Evolutionary conservation across 2,888 invertebrate genomes (phyloP), one percentile per base, ranked within the genome.

Genomic region (Cremastinae sp.): DNA sequence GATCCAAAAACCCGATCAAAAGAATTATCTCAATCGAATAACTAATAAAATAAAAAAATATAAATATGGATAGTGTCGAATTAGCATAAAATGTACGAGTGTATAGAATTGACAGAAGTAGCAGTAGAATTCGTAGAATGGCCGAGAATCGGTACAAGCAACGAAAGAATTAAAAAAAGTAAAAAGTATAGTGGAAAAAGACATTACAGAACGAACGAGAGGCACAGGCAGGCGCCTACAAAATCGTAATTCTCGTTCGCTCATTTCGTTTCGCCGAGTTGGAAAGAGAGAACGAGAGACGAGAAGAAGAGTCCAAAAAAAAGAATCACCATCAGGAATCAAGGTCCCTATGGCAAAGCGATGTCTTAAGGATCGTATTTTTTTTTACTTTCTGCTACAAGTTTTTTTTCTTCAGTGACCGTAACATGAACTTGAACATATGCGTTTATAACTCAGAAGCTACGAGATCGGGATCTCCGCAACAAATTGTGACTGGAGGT

Each of bases 381-480:
- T 61, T 61, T 51, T 16, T 75, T 59, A 77, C 62, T 80, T 35
- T 45, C 37, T 59, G 7, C 64, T n/a, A 18, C 43, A 12, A 39
- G 20, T 62, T 20, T 53, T 53, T 56, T n/a, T 18, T 56, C 14
- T 45, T 16, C 49, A 73, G 55, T 70, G 69, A 66, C 72, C 58
- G 69, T 64, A 76, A 80, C 78, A 80, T 64, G 80, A 74, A 66
- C 69, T 81, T 82, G 79, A 28, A 83, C 80, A 80, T 75, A 76
- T 80, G 72, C 82, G 78, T 83, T 86, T 85, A 83, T 85, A 85
- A 85, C 83, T 84, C 85, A 83, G 85, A 84, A 86, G 85, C 84
- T 79, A 74, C 81, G 74, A 58, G 55, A 79, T 78, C 74, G 70
- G 72, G 65, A 68, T 74, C 64, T 66, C 79, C 59, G 70, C 80